Evolutionary conservation across 2,888 invertebrate genomes (phyloP).

Genomic region (Acanthosepion esculentum): DNA sequence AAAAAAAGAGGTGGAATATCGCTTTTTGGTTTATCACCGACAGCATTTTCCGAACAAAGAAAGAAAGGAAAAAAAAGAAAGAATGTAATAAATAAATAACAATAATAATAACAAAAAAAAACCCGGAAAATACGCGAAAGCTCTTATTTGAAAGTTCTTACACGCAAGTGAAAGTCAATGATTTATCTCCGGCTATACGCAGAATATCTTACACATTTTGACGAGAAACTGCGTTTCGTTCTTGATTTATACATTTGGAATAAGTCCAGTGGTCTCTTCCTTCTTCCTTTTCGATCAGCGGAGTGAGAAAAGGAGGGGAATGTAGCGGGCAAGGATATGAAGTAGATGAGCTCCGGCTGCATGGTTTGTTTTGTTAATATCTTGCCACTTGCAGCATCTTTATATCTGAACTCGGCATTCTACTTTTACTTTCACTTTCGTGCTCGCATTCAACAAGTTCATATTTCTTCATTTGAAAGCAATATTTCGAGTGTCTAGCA

Average conservation of each 20-base stretch:
- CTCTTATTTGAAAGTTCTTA: background rate
- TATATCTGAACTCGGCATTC: background rate
- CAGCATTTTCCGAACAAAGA: too few species aligned
- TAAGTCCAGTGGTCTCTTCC: background rate
- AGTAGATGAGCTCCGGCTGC: background rate
- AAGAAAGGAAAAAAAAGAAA: too few species aligned
- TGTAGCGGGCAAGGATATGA: too few species aligned
- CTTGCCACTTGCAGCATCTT: background rate
- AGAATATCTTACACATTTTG: background rate
- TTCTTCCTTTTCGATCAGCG: background rate
- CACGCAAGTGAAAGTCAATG: slow-evolving; percentile 6
- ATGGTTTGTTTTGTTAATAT: slow-evolving; percentile 7
- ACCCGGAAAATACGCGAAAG: background rate
- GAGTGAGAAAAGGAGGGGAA: background rate
- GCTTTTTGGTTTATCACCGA: too few species aligned
- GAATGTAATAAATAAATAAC: too few species aligned
- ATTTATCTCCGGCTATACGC: background rate
- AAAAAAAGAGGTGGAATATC: too few species aligned
- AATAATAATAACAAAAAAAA: background rate
- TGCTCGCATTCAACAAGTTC: too few species aligned
- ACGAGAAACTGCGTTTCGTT: background rate
- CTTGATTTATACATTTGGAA: slow-evolving; percentile 33
- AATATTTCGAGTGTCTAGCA: too few species aligned
- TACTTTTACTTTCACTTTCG: too few species aligned
- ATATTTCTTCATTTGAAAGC: too few species aligned